Base-by-base conservation (phyloP, 2,888 invertebrate genomes). In the Cheilosia vulpina region DNA sequence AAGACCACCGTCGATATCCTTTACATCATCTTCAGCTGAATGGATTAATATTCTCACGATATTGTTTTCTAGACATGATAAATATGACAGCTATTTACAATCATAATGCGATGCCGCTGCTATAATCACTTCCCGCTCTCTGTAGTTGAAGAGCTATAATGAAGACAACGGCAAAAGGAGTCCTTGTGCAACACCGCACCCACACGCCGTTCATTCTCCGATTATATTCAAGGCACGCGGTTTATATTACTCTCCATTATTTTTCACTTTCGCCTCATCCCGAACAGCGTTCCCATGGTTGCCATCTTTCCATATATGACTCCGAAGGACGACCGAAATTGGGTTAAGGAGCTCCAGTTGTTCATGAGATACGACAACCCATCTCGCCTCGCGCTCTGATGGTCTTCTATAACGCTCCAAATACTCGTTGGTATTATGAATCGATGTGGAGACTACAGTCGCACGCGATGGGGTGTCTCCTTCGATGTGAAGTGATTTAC, bases 201-300 rank as follows among this genome's bases (percentile, higher is more conserved):
- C 52, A 38, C 55, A 17, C 60, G 68, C 66, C 66, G 45, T 79
- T 58, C 55, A 57, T 66, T 60, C 65, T 75, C 63, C 57, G 69
- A 75, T 71, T 75, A 71, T 80, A 80, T 80, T 84, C 80, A 57
- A 57, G 71, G 80, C 84, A 84, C 80, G 80, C 80, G 75, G 75
- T 71, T 80, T 80, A 76, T 75, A 84, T 80, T 80, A 84, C 53
- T 76, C 75, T 50, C 47, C 75, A 71, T 84, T 83, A 83, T 83
- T 73, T 78, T 78, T 55, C 78, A 78, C 62, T 78, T 69, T 47
- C 31, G 31, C 45, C 69, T 13, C 68, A 62, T 53, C 19, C 43
- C 60, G 7, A 52, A 4, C n/a, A n/a, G 11, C 2, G 21, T 15
- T 24, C 9, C 21, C 21, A 15, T 24, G 13, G 6, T 15, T 24